These are phyloP conservation scores for Ochropacha duplaris DNA, from an alignment of 2,888 invertebrate genomes.

Conservation along the genomic window DNA sequence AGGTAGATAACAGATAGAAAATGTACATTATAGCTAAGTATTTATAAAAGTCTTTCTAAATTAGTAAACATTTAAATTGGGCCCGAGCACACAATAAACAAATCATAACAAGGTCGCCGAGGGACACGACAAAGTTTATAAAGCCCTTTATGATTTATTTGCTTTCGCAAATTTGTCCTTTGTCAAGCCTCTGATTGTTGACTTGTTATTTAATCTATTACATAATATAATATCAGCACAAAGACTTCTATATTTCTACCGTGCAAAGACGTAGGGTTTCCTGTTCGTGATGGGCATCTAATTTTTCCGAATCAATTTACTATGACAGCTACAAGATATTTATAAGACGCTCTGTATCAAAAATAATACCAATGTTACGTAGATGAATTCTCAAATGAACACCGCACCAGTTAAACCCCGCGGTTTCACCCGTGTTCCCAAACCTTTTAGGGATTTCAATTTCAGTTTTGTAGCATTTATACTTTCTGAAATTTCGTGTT, in stretches of 20 bases:
- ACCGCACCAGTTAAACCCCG: too few species aligned
- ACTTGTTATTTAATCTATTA: constrained; percentile 9
- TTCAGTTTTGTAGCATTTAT: too few species aligned
- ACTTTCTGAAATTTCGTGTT: too few species aligned
- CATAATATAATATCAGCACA: neutral
- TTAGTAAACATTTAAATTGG: constrained; percentile 69
- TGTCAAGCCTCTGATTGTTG: constrained; percentile 34
- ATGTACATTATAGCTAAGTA: too few species aligned
- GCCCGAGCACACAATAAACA: constrained; percentile 62
- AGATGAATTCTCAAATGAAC: too few species aligned
- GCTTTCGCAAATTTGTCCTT: constrained; percentile 44
- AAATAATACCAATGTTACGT: too few species aligned
- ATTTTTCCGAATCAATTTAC: neutral
- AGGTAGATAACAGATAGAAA: too few species aligned
- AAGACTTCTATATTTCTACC: too few species aligned
- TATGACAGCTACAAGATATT: too few species aligned
- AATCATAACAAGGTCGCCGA: constrained; percentile 66
- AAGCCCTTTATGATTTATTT: constrained; percentile 51
- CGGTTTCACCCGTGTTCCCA: too few species aligned
- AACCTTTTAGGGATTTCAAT: too few species aligned
- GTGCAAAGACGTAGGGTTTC: neutral
- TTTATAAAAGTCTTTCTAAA: constrained; percentile 23
- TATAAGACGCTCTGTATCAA: too few species aligned
- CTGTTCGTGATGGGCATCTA: neutral
- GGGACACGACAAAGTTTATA: constrained; percentile 53